Evolutionary conservation across 2,113 vertebrate genomes (phyloP).

Genomic region (Coptodon bakossiorum): DNA sequence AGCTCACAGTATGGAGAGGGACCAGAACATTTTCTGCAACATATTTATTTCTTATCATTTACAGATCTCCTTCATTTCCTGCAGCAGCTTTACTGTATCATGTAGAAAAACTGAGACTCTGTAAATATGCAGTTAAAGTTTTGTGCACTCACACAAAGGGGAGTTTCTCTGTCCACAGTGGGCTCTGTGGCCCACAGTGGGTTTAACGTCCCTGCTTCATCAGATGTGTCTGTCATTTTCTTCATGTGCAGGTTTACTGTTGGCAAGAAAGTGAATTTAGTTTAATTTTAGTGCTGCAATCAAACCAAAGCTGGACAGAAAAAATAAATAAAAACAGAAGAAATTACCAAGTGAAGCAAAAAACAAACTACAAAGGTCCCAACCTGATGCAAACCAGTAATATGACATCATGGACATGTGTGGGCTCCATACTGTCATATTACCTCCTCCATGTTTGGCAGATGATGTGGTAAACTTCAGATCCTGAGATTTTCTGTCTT

Average conservation of each 20-base stretch:
- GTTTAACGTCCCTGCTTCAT: too few species aligned
- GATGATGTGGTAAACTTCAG: not conserved
- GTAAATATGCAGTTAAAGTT: too few species aligned
- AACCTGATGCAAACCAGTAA: not conserved
- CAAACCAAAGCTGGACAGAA: not conserved
- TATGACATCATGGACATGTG: rapidly evolving
- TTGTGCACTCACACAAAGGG: too few species aligned
- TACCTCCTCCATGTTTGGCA: not conserved
- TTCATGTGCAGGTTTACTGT: not conserved
- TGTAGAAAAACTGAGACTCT: too few species aligned
- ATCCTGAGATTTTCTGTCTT: not conserved
- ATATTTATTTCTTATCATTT: not conserved
- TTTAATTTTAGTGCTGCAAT: not conserved
- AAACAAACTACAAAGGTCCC: not conserved
- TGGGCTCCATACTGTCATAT: not conserved
- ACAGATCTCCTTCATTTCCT: too few species aligned
- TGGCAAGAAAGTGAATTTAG: not conserved
- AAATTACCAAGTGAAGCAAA: not conserved
- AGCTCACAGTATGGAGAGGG: not conserved
- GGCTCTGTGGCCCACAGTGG: too few species aligned
- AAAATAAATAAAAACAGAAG: rapidly evolving
- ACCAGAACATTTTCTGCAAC: not conserved
- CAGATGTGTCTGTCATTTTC: not conserved
- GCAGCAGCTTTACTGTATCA: too few species aligned
- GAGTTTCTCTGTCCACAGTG: too few species aligned